phyloP scores from a whole-genome alignment of 1,140 invertebrate species.

The Drosophila novamexicana region DNA sequence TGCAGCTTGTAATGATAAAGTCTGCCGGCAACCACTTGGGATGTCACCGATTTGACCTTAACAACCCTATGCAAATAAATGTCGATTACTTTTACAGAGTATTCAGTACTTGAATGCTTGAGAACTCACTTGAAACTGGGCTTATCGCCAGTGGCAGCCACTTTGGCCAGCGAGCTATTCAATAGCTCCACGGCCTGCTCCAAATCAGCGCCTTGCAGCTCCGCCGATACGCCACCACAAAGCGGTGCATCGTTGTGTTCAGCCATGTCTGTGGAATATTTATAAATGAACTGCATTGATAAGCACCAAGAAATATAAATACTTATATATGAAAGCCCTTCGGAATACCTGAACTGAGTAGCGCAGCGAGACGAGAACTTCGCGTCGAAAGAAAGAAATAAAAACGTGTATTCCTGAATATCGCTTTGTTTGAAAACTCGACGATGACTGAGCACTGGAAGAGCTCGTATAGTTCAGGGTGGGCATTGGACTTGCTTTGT shows the following conservation, averaged over 20 bases:
- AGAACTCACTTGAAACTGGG: slow-evolving; percentile 48
- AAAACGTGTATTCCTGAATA: slow-evolving; percentile 8
- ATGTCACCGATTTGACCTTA: slow-evolving; percentile 49
- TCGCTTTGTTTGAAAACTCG: slow-evolving; percentile 37
- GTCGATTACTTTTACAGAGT: neutral
- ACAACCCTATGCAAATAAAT: slow-evolving; percentile 31
- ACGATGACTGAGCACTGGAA: slow-evolving; percentile 32
- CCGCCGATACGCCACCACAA: slow-evolving; percentile 18
- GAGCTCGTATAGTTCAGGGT: slow-evolving; percentile 12
- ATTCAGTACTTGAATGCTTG: neutral
- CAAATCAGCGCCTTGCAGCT: slow-evolving; percentile 27
- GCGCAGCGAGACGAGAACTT: neutral
- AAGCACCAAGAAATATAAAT: neutral
- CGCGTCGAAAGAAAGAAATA: neutral
- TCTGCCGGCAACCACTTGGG: slow-evolving; percentile 59
- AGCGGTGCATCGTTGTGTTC: neutral
- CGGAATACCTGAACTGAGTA: slow-evolving; percentile 16
- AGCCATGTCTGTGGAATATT: slow-evolving; percentile 20
- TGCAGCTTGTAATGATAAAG: slow-evolving; percentile 56
- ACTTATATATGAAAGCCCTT: neutral
- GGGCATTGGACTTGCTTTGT: slow-evolving; percentile 23
- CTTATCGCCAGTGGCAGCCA: slow-evolving; percentile 40
- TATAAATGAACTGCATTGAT: neutral
- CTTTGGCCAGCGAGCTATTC: slow-evolving; percentile 35
- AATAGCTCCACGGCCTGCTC: slow-evolving; percentile 34